Percentiles rank a stretch among this genome's conserved stretches.
phyloP scores from a whole-genome alignment of 2,888 invertebrate genomes.

The Drosophila rellima region DNA sequence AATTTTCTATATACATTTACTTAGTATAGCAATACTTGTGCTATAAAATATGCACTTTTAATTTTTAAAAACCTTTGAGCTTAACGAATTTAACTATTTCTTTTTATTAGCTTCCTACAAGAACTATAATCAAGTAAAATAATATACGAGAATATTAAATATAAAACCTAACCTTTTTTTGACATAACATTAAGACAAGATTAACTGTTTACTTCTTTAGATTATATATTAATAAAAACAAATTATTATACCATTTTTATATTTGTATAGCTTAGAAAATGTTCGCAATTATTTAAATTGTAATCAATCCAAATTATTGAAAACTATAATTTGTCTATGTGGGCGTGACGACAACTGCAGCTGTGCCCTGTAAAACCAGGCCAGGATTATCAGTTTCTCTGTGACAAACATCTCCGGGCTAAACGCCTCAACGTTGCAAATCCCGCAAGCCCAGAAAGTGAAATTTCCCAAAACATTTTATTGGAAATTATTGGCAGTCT shows the following conservation, averaged over 20 bases:
- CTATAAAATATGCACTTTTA: too few relatives aligned
- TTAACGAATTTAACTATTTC: too few relatives aligned
- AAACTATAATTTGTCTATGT: neutral
- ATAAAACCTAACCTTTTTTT: too few relatives aligned
- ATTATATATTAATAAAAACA: too few relatives aligned
- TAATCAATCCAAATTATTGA: neutral
- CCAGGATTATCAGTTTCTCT: neutral
- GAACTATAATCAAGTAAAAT: too few relatives aligned
- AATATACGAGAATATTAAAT: neutral
- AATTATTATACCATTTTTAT: too few relatives aligned
- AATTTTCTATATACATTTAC: too few relatives aligned
- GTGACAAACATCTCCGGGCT: neutral
- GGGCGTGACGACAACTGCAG: constrained; percentile 20
- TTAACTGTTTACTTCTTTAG: too few relatives aligned
- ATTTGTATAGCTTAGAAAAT: neutral
- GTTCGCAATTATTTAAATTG: neutral
- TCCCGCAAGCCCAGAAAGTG: constrained; percentile 38
- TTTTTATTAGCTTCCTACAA: too few relatives aligned
- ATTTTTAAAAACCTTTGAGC: too few relatives aligned
- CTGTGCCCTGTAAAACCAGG: constrained; percentile 9
- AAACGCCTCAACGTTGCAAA: constrained; percentile 5
- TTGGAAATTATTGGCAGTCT: constrained; percentile 45
- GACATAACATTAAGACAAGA: too few relatives aligned
- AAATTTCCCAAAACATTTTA: constrained; percentile 40
- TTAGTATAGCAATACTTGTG: too few relatives aligned